phyloP scores from a whole-genome alignment of 92 coral and sea anemone species.

The Diadumene lineata region DNA sequence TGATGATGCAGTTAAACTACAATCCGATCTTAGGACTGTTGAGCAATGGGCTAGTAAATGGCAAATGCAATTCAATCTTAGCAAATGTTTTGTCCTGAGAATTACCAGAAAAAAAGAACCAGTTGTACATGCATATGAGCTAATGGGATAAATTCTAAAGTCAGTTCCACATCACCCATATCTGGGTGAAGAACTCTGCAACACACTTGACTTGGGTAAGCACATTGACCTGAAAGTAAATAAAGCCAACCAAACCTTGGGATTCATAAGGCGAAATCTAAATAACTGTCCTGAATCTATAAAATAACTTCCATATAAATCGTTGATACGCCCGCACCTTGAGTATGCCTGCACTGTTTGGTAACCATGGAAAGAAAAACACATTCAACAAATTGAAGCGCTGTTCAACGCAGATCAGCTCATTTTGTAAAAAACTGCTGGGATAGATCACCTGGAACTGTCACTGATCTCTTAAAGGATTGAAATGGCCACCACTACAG shows the following conservation, averaged over 20 bases:
- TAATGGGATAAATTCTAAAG: background rate
- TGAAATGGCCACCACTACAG: too few relatives aligned
- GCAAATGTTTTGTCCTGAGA: background rate
- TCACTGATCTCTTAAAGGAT: too few relatives aligned
- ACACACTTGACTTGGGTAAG: background rate
- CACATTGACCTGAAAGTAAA: background rate
- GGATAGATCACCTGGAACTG: too few relatives aligned
- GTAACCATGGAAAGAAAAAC: too few relatives aligned
- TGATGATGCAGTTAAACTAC: background rate
- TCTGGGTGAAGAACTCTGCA: background rate
- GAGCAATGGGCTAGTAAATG: background rate
- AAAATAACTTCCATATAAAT: too few relatives aligned
- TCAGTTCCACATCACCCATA: background rate
- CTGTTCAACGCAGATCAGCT: too few relatives aligned
- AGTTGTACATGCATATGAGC: background rate
- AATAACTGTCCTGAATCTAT: too few relatives aligned
- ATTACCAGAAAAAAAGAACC: background rate
- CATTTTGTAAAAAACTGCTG: too few relatives aligned
- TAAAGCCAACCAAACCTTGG: background rate
- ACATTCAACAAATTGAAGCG: too few relatives aligned
- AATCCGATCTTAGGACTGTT: background rate
- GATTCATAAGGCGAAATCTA: too few relatives aligned
- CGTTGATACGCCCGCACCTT: too few relatives aligned
- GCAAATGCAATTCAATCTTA: constrained; percentile 11
- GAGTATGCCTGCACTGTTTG: too few relatives aligned